Percentiles rank a stretch among this genome's conserved stretches.
Conservation (phyloP, 2,888 invertebrate species). For the Eupithecia insigniata region DNA sequence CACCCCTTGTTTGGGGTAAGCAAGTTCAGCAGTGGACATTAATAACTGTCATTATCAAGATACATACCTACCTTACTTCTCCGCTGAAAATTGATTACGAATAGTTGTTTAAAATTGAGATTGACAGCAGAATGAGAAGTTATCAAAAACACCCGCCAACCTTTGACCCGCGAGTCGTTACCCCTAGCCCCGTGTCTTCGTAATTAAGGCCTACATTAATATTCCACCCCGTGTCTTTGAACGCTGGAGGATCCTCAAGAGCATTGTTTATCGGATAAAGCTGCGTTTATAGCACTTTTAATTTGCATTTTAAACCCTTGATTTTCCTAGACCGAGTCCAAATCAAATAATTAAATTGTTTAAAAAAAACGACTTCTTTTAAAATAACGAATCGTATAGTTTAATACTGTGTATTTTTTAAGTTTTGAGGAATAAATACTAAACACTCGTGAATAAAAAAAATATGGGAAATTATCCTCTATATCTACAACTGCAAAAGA, state of each 20-base stretch:
- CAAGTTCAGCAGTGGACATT: not conserved
- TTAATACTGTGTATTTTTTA: too few relatives aligned
- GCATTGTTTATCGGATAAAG: constrained; percentile 19
- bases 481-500: too few relatives aligned
- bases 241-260: constrained; percentile 28
- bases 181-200: not conserved
- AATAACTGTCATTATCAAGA: not conserved
- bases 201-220: constrained; percentile 37
- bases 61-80: not conserved
- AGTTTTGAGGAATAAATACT: too few relatives aligned
- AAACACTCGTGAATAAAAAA: too few relatives aligned
- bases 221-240: constrained; percentile 32
- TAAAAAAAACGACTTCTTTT: too few relatives aligned
- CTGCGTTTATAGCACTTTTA: constrained; percentile 11
- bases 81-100: not conserved
- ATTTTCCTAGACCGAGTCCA: not conserved
- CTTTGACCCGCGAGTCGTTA: constrained; percentile 4
- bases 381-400: too few relatives aligned
- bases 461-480: too few relatives aligned
- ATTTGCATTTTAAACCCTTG: not conserved
- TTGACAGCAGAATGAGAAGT: not conserved
- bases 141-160: constrained; percentile 2
- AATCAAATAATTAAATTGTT: too few relatives aligned
- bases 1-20: too few relatives aligned
- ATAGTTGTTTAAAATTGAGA: not conserved